Conservation (phyloP, 2,113 vertebrate species). For the Zosterops japonicus region DNA sequence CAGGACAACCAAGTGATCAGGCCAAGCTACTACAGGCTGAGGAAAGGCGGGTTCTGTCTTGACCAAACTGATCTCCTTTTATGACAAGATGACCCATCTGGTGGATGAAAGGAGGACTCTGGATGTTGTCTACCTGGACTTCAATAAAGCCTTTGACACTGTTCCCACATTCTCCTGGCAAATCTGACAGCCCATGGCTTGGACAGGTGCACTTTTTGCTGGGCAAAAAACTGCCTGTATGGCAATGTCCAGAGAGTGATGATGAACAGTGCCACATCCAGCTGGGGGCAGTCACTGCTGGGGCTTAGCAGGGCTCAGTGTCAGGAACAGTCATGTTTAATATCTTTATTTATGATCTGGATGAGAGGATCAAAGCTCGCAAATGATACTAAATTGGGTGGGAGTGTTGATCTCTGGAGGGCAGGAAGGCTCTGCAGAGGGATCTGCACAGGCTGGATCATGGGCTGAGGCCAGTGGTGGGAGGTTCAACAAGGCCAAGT, state of each 20-base stretch:
- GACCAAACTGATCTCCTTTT: not conserved
- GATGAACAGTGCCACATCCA: too few relatives aligned
- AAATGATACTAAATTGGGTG: not conserved
- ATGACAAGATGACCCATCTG: too few relatives aligned
- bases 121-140: not conserved
- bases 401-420: not conserved
- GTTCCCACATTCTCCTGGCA: not conserved
- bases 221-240: not conserved
- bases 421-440: not conserved
- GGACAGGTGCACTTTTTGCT: not conserved
- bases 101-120: not conserved
- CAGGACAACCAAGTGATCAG: not conserved
- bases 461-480: accelerated
- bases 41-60: not conserved
- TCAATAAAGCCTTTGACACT: not conserved
- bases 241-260: not conserved
- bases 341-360: not conserved
- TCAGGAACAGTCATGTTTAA: not conserved
- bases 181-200: not conserved
- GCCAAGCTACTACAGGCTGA: not conserved
- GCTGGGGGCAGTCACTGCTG: too few relatives aligned
- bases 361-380: not conserved
- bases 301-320: not conserved
- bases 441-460: not conserved
- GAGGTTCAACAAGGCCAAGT: not conserved